A percentile compares a stretch with the other conserved stretches of the same genome.
phyloP scores from a whole-genome alignment of 1,140 invertebrate genomes.

The Aporrectodea caliginosa region DNA sequence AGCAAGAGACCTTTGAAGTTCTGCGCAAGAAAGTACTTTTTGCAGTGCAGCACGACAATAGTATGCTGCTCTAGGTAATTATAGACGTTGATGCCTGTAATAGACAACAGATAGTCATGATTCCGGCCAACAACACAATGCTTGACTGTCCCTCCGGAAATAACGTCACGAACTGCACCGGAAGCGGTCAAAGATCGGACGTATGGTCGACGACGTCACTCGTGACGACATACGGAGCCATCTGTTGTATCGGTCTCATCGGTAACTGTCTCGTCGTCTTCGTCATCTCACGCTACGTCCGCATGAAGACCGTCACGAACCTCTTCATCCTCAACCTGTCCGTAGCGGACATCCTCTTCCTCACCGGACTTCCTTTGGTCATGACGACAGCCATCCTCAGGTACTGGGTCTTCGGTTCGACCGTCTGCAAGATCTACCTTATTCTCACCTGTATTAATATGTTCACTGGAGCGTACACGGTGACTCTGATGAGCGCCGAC shows the following conservation, averaged over 20 bases:
- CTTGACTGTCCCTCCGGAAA: no score
- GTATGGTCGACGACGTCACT: neutral
- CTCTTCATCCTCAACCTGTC: slow-evolving; percentile 16
- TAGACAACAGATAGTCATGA: no score
- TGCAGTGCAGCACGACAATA: no score
- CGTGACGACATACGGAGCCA: neutral
- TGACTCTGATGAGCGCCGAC: slow-evolving; percentile 93
- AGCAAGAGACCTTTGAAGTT: no score
- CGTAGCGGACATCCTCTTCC: slow-evolving; percentile 13
- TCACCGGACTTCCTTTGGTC: neutral
- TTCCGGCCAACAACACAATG: no score
- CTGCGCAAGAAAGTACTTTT: no score
- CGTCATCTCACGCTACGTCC: slow-evolving; percentile 46
- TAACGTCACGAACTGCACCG: no score
- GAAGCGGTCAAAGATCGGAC: no score
- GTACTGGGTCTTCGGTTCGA: slow-evolving; percentile 7
- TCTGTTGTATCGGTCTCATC: neutral
- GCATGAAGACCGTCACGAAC: slow-evolving; percentile 77
- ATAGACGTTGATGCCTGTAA: no score
- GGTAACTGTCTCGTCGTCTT: neutral
- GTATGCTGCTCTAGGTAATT: no score
- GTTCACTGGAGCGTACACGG: slow-evolving; percentile 87
- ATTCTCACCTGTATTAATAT: slow-evolving; percentile 71
- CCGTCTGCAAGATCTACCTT: slow-evolving; percentile 11
- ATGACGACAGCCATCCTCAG: slow-evolving; percentile 7